phyloP scores from a whole-genome alignment of 2,888 invertebrate genomes.

The Drosophila monieri region DNA sequence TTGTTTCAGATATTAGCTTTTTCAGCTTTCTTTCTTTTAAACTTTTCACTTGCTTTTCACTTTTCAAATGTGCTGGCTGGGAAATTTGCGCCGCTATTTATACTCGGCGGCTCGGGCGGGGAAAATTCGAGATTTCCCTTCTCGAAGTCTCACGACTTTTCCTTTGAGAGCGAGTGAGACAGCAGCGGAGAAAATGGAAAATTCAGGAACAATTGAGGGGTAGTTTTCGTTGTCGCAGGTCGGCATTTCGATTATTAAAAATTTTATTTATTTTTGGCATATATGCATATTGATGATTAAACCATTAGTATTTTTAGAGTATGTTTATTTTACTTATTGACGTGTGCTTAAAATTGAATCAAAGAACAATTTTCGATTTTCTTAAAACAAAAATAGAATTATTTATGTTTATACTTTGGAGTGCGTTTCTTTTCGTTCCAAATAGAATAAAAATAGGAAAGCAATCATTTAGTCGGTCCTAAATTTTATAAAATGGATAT shows the following conservation, averaged over 20 bases:
- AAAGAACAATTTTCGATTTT: too few relatives aligned
- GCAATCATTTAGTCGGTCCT: too few relatives aligned
- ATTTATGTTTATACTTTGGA: too few relatives aligned
- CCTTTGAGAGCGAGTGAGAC: neutral
- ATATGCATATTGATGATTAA: neutral
- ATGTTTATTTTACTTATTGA: neutral
- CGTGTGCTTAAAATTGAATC: too few relatives aligned
- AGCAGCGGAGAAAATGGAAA: constrained; percentile 1
- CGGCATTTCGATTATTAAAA: neutral
- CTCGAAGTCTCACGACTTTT: constrained; percentile 21
- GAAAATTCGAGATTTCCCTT: constrained; percentile 32
- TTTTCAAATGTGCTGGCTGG: constrained; percentile 39
- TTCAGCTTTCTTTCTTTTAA: neutral
- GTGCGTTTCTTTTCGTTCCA: too few relatives aligned
- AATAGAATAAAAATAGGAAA: too few relatives aligned
- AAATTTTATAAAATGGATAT: too few relatives aligned
- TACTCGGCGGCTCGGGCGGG: constrained; percentile 40
- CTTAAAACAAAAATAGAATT: too few relatives aligned
- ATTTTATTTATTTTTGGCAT: neutral
- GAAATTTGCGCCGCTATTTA: constrained; percentile 48
- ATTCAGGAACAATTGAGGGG: neutral
- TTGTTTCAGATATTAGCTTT: constrained; percentile 13
- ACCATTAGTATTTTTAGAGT: neutral
- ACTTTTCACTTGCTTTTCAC: constrained; percentile 25
- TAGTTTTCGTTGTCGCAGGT: constrained; percentile 3